These are phyloP conservation scores for Cydia pomonella DNA, from an alignment of 1,140 invertebrate genomes.

Conservation along the genomic window DNA sequence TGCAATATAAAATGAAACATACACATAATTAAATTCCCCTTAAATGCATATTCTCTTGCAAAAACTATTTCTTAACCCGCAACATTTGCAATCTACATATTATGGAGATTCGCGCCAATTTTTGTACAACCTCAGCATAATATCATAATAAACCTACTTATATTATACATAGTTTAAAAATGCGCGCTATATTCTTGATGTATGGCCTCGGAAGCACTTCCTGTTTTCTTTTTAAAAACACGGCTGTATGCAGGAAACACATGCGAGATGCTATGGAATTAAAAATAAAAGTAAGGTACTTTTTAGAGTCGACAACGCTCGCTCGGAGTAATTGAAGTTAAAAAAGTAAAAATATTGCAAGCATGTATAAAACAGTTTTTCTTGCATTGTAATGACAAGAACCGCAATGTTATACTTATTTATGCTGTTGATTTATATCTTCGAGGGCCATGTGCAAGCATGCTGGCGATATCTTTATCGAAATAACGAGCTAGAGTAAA, in stretches of 20 bases:
- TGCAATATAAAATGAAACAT: constrained; percentile 17
- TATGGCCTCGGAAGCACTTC: constrained; percentile 23
- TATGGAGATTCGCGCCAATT: constrained; percentile 52
- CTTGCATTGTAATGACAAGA: constrained; percentile 10
- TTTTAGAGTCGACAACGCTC: not conserved
- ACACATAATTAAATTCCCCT: constrained; percentile 35
- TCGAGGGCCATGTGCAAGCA: not conserved
- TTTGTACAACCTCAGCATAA: constrained; percentile 43
- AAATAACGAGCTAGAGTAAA: not conserved
- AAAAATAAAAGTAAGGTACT: constrained; percentile 27
- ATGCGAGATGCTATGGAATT: constrained; percentile 24
- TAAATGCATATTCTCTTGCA: constrained; percentile 35
- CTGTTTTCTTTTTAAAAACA: constrained; percentile 25
- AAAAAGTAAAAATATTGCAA: constrained; percentile 18
- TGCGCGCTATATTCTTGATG: constrained; percentile 27
- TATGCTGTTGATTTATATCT: not conserved
- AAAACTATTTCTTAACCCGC: constrained; percentile 30
- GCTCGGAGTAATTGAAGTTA: constrained; percentile 15
- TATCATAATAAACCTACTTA: constrained; percentile 35
- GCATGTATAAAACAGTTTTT: not conserved
- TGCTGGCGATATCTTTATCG: constrained; percentile 9
- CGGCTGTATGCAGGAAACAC: constrained; percentile 32
- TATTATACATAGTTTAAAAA: constrained; percentile 18
- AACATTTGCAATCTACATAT: constrained; percentile 48
- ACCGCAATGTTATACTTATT: not conserved